Evolutionary conservation across 2,888 invertebrate species (phyloP).

Genomic region (Cephalotes varians): DNA sequence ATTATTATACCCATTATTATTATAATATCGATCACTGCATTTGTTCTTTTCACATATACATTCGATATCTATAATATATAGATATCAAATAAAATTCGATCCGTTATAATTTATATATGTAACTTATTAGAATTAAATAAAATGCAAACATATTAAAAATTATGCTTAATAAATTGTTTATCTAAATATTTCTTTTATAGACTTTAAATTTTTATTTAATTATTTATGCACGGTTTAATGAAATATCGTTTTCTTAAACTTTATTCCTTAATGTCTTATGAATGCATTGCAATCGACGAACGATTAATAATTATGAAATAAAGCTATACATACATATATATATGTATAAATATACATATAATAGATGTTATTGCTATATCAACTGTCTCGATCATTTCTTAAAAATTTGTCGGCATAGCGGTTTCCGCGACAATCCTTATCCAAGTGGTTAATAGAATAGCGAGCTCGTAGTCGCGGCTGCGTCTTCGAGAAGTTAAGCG

Average conservation of each 20-base stretch:
- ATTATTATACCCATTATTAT: too few species aligned
- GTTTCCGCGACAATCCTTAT: conserved; percentile 74
- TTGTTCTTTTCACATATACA: background rate
- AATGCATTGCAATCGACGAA: background rate
- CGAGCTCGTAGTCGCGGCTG: conserved; percentile 57
- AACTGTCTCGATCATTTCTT: background rate
- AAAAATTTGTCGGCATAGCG: conserved; percentile 43
- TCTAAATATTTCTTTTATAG: background rate
- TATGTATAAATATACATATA: too few species aligned
- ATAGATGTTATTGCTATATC: background rate
- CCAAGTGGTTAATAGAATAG: conserved; percentile 82
- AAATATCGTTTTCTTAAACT: background rate
- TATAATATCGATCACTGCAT: background rate
- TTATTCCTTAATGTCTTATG: background rate
- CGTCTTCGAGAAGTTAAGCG: conserved; percentile 61
- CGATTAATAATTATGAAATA: background rate
- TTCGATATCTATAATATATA: background rate
- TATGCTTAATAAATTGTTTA: background rate
- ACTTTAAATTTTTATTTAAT: conserved; percentile 5
- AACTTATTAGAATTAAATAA: background rate
- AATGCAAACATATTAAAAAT: background rate
- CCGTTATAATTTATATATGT: background rate
- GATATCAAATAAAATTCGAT: background rate
- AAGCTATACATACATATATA: background rate
- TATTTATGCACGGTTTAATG: background rate